Evolutionary conservation across 2,888 invertebrate species (phyloP).

Genomic region (Apoda limacodes): DNA sequence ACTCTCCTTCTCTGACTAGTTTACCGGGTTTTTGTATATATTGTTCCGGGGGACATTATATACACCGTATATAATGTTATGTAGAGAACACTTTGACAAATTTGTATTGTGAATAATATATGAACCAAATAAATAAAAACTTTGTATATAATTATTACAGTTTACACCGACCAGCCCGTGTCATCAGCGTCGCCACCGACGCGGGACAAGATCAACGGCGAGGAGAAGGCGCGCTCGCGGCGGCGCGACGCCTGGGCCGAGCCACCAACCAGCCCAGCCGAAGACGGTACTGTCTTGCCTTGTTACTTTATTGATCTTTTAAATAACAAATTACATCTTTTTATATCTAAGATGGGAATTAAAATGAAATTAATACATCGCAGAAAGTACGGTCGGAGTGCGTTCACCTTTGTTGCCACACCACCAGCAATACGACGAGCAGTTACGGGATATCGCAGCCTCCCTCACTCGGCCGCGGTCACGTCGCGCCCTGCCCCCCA

Average conservation of each 20-base stretch:
- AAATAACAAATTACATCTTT: no score
- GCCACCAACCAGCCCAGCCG: slow-evolving; percentile 32
- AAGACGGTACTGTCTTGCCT: slow-evolving; percentile 49
- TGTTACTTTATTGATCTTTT: no score
- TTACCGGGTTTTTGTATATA: no score
- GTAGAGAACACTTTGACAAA: no score
- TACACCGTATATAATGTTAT: no score
- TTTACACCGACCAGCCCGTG: slow-evolving; percentile 76
- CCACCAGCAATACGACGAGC: slow-evolving; percentile 72
- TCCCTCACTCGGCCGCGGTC: slow-evolving; percentile 80
- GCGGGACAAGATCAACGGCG: slow-evolving; percentile 80
- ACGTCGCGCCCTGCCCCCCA: slow-evolving; percentile 62
- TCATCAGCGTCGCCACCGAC: slow-evolving; percentile 85
- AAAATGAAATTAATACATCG: no score
- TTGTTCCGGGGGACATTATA: no score
- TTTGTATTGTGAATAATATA: no score
- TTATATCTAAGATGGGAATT: no score
- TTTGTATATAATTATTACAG: slow-evolving; percentile 45
- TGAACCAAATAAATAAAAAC: no score
- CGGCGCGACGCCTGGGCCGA: slow-evolving; percentile 66
- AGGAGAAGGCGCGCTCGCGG: slow-evolving; percentile 75
- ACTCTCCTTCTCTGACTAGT: slow-evolving; percentile 5
- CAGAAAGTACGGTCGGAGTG: no score
- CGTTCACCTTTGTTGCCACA: slow-evolving; percentile 60
- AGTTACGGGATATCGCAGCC: slow-evolving; percentile 85